Evolutionary conservation across 2,888 invertebrate species (phyloP).

Genomic region (Leptinotarsa tumamoca): DNA sequence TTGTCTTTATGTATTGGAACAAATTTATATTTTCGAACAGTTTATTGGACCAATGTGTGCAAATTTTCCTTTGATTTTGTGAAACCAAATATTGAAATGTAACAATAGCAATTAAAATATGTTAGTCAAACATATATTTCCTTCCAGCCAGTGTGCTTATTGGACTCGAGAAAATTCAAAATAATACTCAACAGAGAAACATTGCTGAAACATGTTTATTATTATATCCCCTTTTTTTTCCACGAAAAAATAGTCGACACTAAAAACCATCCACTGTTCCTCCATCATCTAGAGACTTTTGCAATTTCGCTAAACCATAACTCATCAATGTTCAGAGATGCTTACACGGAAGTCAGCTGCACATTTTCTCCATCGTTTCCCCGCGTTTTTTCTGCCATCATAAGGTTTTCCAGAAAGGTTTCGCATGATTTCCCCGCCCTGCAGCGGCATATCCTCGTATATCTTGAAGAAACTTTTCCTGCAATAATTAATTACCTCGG

Average conservation of each 20-base stretch:
- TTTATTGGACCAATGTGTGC: too few relatives aligned
- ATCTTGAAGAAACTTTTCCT: conserved; percentile 24
- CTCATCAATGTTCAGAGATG: conserved; percentile 65
- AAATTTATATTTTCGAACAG: too few relatives aligned
- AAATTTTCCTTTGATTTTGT: too few relatives aligned
- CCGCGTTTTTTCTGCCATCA: conserved; percentile 50
- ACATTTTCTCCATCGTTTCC: conserved; percentile 62
- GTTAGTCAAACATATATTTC: too few relatives aligned
- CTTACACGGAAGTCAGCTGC: conserved; percentile 63
- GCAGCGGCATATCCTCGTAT: conserved; percentile 30
- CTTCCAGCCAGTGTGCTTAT: too few relatives aligned
- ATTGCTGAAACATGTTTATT: too few relatives aligned
- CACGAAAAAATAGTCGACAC: neutral
- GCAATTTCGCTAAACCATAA: conserved; percentile 59
- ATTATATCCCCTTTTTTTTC: neutral
- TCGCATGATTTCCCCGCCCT: conserved; percentile 36
- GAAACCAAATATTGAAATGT: too few relatives aligned
- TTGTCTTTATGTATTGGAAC: too few relatives aligned
- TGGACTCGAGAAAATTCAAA: too few relatives aligned
- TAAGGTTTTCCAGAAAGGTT: conserved; percentile 39
- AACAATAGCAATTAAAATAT: too few relatives aligned
- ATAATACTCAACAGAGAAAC: too few relatives aligned
- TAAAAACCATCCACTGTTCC: conserved; percentile 8
- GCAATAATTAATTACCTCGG: conserved; percentile 19
- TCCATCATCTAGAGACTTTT: conserved; percentile 38